Base-by-base conservation (phyloP, 2,113 vertebrate genomes). In the Esox niger region DNA sequence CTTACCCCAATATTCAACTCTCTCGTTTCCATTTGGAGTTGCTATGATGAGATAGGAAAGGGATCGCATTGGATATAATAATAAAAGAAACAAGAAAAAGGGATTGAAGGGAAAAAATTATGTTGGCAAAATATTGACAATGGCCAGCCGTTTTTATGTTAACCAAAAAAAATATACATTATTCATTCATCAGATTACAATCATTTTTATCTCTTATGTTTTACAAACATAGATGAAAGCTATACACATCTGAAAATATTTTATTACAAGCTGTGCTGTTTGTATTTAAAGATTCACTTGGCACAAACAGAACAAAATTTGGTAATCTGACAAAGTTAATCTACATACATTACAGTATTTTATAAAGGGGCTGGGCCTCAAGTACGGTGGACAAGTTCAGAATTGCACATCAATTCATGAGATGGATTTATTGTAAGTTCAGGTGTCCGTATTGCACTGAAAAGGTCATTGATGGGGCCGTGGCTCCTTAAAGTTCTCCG, bases 331-430 rank as follows among this genome's bases (percentile, higher is more conserved):
- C 77, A 77, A 62, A 81, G 79, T 79, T 77, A 83, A 82, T 85
- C 83, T 83, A 86, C 79, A 84, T 88, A 79, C 75, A 83, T 88
- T 81, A 80, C 76, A 77, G 73, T 60, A 63, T 78, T 13, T 69
- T 57, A n/a, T n/a, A n/a, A n/a, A 47, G 47, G 26, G 58, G 47
- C 77, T 84, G 78, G 85, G 88, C 83, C 74, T 82, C 75, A 79
- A 84, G 63, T 73, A 73, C 64, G 33, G 54, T 65, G 68, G 82
- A 88, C 84, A 79, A 83, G 71, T 79, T 79, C 80, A 85, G 77
- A 86, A 88, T 87, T 69, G 57, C 79, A 89, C 69, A 85, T 90
- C 86, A 82, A 83, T 80, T 87, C 82, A 85, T 72, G 73, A 88
- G 85, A 84, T 82, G 83, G 89, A 91, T 91, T 88, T 86, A 87